phyloP scores from a whole-genome alignment of 2,888 invertebrate species.

The Homarus gammarus region DNA sequence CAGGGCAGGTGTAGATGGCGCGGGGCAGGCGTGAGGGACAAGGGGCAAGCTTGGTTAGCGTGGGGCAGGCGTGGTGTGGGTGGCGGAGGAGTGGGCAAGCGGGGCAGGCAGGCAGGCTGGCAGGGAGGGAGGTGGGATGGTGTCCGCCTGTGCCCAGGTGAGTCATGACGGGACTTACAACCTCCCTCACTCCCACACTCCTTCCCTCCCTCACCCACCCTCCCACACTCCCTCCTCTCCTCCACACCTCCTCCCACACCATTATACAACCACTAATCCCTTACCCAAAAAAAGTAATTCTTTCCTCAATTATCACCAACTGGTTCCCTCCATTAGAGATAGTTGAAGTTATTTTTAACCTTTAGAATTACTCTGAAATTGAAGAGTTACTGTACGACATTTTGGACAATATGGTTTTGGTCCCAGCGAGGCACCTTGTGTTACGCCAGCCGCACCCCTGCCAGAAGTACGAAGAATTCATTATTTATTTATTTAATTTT shows the following conservation, averaged over 20 bases:
- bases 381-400: no score
- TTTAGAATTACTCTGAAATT: no score
- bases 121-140: neutral
- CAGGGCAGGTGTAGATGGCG: neutral
- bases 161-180: neutral
- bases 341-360: no score
- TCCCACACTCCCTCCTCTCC: neutral
- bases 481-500: no score
- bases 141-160: neutral
- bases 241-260: neutral
- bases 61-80: no score
- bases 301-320: no score
- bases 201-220: neutral
- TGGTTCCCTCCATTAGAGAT: no score
- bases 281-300: no score
- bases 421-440: conserved; percentile 2
- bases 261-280: no score
- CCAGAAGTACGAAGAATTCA: conserved; percentile 15
- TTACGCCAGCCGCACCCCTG: conserved; percentile 7
- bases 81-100: no score
- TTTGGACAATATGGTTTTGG: no score
- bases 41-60: no score
- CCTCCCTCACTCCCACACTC: neutral
- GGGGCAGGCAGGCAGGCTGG: neutral
- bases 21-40: neutral